Evolutionary conservation across 2,113 vertebrate species (phyloP), one percentile per base, ranked within the genome.

Genomic region (Syrmaticus mikado): DNA sequence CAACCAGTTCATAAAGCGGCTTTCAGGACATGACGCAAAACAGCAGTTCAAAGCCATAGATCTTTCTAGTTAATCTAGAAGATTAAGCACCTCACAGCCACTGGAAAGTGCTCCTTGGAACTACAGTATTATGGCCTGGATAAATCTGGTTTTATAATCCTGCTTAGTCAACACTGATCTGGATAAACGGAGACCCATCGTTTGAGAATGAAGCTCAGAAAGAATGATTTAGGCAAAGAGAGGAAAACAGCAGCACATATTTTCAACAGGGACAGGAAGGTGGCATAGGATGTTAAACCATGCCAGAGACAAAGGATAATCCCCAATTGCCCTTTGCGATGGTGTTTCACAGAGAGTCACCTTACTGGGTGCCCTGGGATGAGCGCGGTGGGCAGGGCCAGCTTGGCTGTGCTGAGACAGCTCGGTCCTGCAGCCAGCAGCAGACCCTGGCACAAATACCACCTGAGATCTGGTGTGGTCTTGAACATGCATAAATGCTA

Each of bases 121-220:
- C 89, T 48, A 27, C 71, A 85, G 84, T 20, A 94, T 89, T 92
- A 93, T 75, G 95, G 74, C 92, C 79, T 62, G 93, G 75, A 92
- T 96, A 96, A 96, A 96, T 95, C 93, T 96, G 96, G 64, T 74
- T 96, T 94, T 95, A 97, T 97, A 97, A 97, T 96, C 97, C 97
- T 70, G 84, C 95, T 96, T 97, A 96, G 86, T 92, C 86, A 91
- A 55, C 88, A 92, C 10, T 96, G 95, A 97, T 94, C 96, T 95
- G 96, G 97, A 97, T 97, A 92, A 97, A 94, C 8, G 14, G 90
- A 92, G 90, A 40, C 79, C 90, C 64, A n/a, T 43, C 40, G 4
- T 32, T 34, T 58, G 94, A 84, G 87, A 94, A 57, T 0, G 66
- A 50, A 89, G 93, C 87, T 68, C 85, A 60, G 70, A 89, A 94